A percentile compares a stretch with the other conserved stretches of the same genome.
Evolutionary conservation across 1,140 invertebrate genomes (phyloP).

Genomic region (Ooceraea biroi): DNA sequence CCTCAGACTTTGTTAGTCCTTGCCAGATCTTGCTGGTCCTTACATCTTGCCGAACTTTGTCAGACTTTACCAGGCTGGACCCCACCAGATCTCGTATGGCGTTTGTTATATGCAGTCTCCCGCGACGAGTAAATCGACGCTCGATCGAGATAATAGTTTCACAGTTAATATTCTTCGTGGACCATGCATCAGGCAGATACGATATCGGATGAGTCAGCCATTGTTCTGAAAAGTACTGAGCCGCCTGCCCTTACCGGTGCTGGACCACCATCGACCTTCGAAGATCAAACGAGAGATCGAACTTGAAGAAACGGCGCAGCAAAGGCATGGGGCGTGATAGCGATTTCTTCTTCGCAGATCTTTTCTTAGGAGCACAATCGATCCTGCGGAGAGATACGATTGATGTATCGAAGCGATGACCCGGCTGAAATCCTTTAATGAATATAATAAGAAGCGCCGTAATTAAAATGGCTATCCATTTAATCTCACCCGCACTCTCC

Average conservation of each 20-base stretch:
- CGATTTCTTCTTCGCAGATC: slow-evolving; percentile 34
- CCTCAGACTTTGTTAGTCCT: no score
- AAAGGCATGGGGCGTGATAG: slow-evolving; percentile 44
- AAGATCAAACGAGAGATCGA: slow-evolving; percentile 50
- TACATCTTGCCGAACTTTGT: no score
- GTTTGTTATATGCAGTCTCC: slow-evolving; percentile 9
- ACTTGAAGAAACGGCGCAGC: slow-evolving; percentile 31
- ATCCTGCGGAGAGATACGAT: slow-evolving; percentile 55
- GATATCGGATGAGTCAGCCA: slow-evolving; percentile 72
- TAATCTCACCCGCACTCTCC: not conserved
- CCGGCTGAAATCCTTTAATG: slow-evolving; percentile 52
- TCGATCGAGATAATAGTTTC: slow-evolving; percentile 61
- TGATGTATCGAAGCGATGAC: slow-evolving; percentile 53
- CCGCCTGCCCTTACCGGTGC: slow-evolving; percentile 55
- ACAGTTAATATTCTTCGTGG: slow-evolving; percentile 57
- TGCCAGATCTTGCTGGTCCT: no score
- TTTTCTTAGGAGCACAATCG: slow-evolving; percentile 27
- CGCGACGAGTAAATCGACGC: slow-evolving; percentile 43
- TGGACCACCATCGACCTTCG: slow-evolving; percentile 62
- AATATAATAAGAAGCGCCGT: slow-evolving; percentile 20
- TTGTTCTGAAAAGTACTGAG: slow-evolving; percentile 70
- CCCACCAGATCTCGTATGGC: no score
- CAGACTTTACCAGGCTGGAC: no score
- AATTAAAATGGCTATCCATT: slow-evolving; percentile 58
- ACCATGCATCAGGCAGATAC: slow-evolving; percentile 60